Evolutionary conservation across 2,797 vertebrate genomes (phyloP).

Genomic region (Odontamblyopus rebecca): DNA sequence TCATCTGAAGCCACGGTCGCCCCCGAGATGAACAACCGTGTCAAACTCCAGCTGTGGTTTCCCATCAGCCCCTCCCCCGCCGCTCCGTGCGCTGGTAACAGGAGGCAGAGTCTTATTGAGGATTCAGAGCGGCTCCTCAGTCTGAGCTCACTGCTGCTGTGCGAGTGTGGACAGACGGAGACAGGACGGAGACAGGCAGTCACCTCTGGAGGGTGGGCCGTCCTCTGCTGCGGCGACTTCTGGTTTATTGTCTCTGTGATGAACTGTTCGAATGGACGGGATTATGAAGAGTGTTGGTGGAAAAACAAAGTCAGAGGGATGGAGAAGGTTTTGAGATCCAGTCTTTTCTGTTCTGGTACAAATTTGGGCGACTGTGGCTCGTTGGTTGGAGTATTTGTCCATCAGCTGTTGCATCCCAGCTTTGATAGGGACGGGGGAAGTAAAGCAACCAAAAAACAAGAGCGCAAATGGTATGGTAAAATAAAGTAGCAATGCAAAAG

Average conservation of each 20-base stretch:
- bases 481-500: too few species aligned
- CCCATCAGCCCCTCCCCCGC: neutral
- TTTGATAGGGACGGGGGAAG: too few species aligned
- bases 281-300: neutral
- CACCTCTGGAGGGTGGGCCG: neutral
- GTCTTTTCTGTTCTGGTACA: neutral
- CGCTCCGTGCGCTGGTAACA: neutral
- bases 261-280: neutral
- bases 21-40: neutral
- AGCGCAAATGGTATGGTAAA: too few species aligned
- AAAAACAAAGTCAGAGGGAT: neutral
- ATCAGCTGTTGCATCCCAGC: too few species aligned
- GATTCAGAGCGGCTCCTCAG: constrained; percentile 56
- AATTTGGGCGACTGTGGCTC: neutral
- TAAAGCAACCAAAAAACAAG: too few species aligned
- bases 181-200: constrained; percentile 17
- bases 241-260: neutral
- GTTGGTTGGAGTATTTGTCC: too few species aligned
- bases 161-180: constrained; percentile 6
- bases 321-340: neutral
- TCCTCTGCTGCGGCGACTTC: neutral
- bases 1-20: neutral
- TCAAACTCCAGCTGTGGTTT: neutral
- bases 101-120: constrained; percentile 36
- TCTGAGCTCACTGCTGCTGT: constrained; percentile 51